A percentile compares a stretch with the other conserved stretches of the same genome.
Conservation (phyloP, 2,113 vertebrate genomes). For the Laticauda laticaudata region DNA sequence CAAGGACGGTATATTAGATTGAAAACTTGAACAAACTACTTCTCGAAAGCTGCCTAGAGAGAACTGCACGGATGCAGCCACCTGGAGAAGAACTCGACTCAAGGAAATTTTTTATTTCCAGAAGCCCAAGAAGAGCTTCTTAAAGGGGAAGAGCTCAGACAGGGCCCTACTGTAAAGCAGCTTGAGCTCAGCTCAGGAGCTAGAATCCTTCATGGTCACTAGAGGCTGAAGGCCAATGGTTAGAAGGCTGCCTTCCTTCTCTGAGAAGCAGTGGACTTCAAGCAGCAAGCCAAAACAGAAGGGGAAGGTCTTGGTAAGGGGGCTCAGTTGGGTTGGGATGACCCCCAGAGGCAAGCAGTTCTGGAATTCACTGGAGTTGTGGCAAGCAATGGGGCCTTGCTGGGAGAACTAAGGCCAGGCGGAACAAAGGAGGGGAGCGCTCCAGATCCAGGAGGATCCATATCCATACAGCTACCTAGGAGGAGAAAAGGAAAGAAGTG, state of each 20-base stretch:
- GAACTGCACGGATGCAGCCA: neutral
- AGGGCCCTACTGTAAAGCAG: neutral
- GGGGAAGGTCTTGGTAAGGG: too few relatives aligned
- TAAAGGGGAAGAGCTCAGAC: neutral
- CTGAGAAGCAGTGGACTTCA: too few relatives aligned
- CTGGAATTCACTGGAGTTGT: slow-evolving; percentile 23
- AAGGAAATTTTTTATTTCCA: neutral
- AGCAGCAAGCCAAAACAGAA: neutral
- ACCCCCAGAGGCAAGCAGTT: neutral
- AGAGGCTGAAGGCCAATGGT: neutral
- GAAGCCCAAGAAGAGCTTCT: neutral
- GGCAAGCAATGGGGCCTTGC: neutral
- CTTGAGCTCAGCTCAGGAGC: neutral
- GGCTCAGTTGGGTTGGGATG: neutral
- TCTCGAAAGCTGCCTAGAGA: neutral
- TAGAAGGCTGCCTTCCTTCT: neutral
- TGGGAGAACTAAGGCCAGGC: neutral
- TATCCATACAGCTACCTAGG: neutral
- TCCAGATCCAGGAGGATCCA: neutral
- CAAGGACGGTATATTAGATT: neutral
- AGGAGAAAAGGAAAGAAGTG: neutral
- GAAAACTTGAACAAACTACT: neutral
- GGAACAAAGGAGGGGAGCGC: neutral
- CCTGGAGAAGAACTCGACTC: neutral
- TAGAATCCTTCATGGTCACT: neutral